phyloP scores from a whole-genome alignment of 2,797 vertebrate genomes.

The Delichon dasypus region DNA sequence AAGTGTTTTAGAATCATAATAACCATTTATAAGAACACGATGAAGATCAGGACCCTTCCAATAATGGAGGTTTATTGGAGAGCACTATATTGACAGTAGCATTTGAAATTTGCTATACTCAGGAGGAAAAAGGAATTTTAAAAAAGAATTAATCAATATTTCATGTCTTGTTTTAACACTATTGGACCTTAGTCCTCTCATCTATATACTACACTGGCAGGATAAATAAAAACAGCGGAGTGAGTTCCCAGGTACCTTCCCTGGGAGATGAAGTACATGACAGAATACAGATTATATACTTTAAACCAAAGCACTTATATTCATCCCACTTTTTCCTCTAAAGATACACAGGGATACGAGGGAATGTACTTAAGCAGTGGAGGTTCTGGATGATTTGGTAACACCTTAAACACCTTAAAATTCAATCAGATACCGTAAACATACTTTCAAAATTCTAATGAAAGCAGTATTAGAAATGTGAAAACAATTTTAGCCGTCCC shows the following conservation, averaged over 20 bases:
- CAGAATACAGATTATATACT: constrained; percentile 71
- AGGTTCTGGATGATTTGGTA: constrained; percentile 45
- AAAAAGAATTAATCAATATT: constrained; percentile 74
- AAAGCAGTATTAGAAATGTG: constrained; percentile 52
- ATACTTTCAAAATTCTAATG: constrained; percentile 55
- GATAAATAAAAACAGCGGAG: constrained; percentile 74
- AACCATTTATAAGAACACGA: constrained; percentile 56
- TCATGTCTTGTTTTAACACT: constrained; percentile 74
- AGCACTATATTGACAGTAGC: constrained; percentile 55
- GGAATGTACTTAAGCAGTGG: constrained; percentile 54
- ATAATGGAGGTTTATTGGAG: constrained; percentile 60
- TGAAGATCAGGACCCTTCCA: constrained; percentile 45
- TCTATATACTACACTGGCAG: constrained; percentile 68
- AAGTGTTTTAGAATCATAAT: constrained; percentile 54
- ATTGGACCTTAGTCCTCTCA: constrained; percentile 64
- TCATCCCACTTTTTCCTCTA: constrained; percentile 22
- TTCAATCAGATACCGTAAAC: constrained; percentile 49
- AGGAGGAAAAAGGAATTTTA: constrained; percentile 60
- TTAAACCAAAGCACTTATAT: constrained; percentile 58
- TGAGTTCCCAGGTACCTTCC: constrained; percentile 65
- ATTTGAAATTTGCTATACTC: constrained; percentile 63
- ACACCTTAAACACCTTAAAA: constrained; percentile 43
- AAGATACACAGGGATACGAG: constrained; percentile 29
- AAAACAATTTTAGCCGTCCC: constrained; percentile 64
- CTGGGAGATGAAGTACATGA: constrained; percentile 62